phyloP scores from a whole-genome alignment of 30 jellyfish, hydroid and myxozoan genomes.

The Cassiopea andromeda region DNA sequence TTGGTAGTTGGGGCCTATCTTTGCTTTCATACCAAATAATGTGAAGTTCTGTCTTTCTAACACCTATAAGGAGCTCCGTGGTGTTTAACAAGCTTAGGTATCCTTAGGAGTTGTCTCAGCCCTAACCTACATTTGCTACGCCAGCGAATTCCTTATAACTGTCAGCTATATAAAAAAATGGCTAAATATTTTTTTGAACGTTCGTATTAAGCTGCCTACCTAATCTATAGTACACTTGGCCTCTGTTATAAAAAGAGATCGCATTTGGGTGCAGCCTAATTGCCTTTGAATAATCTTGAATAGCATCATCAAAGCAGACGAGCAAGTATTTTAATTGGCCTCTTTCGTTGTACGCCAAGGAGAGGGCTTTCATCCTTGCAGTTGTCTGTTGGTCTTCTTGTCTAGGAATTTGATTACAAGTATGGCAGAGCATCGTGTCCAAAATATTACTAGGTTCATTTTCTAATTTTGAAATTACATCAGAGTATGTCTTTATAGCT shows the following conservation, averaged over 20 bases:
- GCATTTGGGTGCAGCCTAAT: not conserved
- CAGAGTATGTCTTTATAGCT: not conserved
- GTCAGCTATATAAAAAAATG: no score
- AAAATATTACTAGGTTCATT: not conserved
- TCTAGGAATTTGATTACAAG: slow-evolving; percentile 1
- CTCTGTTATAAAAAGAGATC: slow-evolving; percentile 38
- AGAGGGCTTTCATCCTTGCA: not conserved
- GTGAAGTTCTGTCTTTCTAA: no score
- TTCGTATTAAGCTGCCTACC: not conserved
- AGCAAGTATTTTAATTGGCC: slow-evolving; percentile 22
- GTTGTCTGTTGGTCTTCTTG: not conserved
- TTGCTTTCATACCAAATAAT: no score
- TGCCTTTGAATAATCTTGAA: slow-evolving; percentile 28
- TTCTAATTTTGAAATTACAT: not conserved
- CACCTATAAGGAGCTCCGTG: no score
- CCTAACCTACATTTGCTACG: no score
- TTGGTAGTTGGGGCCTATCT: no score
- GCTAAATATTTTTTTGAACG: no score
- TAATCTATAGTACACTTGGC: slow-evolving; percentile 17
- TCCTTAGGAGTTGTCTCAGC: no score
- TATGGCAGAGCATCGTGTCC: not conserved
- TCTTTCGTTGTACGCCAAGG: slow-evolving; percentile 20
- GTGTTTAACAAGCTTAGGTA: no score
- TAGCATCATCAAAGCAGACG: slow-evolving; percentile 32
- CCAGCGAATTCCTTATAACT: no score